Percentiles rank a stretch among this genome's conserved stretches.
Evolutionary conservation across 2,113 vertebrate species (phyloP).

Genomic region (Azemiops feae): DNA sequence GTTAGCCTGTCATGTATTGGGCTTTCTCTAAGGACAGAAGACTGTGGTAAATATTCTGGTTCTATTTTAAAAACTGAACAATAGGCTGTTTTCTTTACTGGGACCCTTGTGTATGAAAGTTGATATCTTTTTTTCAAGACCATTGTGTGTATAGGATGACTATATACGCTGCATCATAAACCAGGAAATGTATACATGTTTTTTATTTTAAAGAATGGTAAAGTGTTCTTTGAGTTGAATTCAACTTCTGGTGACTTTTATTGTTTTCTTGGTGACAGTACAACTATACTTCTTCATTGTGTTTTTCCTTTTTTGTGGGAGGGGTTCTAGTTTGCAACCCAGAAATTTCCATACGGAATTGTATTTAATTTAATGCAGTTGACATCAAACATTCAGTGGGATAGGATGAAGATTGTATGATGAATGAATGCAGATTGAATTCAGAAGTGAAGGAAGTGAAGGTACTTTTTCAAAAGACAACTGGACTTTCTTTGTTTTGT

Average conservation of each 20-base stretch:
- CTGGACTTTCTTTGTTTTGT: not conserved
- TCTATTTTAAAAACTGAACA: not conserved
- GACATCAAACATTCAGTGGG: not conserved
- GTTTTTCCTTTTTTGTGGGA: not conserved
- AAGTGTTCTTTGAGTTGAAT: not conserved
- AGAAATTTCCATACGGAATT: not conserved
- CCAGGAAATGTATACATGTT: not conserved
- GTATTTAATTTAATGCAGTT: not conserved
- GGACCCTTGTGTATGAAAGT: not conserved
- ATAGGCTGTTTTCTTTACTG: not conserved
- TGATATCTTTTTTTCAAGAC: not conserved
- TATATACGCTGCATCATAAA: not conserved
- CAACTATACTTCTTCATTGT: not conserved
- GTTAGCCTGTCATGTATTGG: not conserved
- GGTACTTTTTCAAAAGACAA: too few species aligned
- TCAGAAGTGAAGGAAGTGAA: not conserved
- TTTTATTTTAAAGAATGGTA: not conserved
- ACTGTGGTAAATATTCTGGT: not conserved
- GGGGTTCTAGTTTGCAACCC: not conserved
- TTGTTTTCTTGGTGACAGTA: not conserved
- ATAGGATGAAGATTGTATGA: not conserved
- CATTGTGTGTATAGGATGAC: not conserved
- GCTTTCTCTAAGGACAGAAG: not conserved
- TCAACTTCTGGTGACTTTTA: not conserved
- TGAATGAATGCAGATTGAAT: not conserved